phyloP scores from a whole-genome alignment of 2,888 invertebrate genomes.

The Dicroscelio sp. region DNA sequence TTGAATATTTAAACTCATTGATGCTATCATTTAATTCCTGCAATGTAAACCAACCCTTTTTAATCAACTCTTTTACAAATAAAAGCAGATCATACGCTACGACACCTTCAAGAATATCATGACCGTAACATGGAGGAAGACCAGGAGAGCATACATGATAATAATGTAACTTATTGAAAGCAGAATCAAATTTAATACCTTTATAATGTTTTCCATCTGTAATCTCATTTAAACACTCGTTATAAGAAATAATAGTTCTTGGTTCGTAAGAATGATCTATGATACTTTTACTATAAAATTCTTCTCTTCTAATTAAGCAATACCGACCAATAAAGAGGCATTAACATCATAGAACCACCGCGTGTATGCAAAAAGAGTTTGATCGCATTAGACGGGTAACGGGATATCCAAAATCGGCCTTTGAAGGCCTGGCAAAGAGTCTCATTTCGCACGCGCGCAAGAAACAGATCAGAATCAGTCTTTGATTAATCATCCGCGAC shows the following conservation, averaged over 20 bases:
- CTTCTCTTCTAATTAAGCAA: slow-evolving; percentile 49
- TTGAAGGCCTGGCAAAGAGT: slow-evolving; percentile 47
- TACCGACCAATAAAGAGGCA: slow-evolving; percentile 87
- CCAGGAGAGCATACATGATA: slow-evolving; percentile 80
- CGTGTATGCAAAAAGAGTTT: slow-evolving; percentile 75
- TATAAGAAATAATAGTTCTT: slow-evolving; percentile 19
- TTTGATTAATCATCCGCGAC: too few species aligned
- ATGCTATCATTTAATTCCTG: slow-evolving; percentile 57
- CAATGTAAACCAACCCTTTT: slow-evolving; percentile 68
- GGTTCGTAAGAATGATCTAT: not conserved
- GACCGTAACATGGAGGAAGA: slow-evolving; percentile 78
- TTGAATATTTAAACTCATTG: slow-evolving; percentile 41
- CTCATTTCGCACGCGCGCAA: slow-evolving; percentile 2
- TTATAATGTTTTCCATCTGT: not conserved
- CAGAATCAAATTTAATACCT: slow-evolving; percentile 79
- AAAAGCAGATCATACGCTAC: slow-evolving; percentile 73
- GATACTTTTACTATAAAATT: not conserved
- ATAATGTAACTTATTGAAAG: slow-evolving; percentile 70
- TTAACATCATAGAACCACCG: slow-evolving; percentile 89
- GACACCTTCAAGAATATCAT: slow-evolving; percentile 77
- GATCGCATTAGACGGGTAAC: slow-evolving; percentile 71
- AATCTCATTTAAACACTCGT: not conserved
- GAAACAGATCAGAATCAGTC: too few species aligned
- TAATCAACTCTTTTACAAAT: slow-evolving; percentile 64
- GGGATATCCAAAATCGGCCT: slow-evolving; percentile 65